Evolutionary conservation across 1,140 invertebrate species (phyloP), one percentile per base, ranked within the genome.

Genomic region (Pogonus chalceus): DNA sequence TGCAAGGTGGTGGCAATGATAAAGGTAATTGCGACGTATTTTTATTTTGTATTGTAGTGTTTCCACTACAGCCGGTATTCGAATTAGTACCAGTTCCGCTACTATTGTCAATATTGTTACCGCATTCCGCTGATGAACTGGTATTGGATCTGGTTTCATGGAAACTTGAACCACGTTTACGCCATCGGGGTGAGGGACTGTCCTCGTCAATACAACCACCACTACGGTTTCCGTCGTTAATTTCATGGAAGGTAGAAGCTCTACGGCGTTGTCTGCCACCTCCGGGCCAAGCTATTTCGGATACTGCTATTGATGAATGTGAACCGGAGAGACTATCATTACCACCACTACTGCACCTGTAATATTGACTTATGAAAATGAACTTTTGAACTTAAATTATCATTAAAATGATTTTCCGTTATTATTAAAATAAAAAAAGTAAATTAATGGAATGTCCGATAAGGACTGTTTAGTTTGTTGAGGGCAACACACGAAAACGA

Each of bases 1-100:
- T 86, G 65, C 85, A 89, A 0, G 84, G 82, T 1, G 83, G 82
- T 1, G 83, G 83, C 23, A 87, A 60, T 9, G 78, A 68, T 21
- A 82, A 60, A 3, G 49, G n/a, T 22, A 14, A 1, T n/a, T n/a
- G 2, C n/a, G n/a, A n/a, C n/a, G n/a, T n/a, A n/a, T n/a, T n/a
- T n/a, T n/a, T n/a, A n/a, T n/a, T n/a, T n/a, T n/a, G 2, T 46
- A 20, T 20, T 3, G 12, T 35, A 18, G 35, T 35, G 35, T 35
- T 31, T 16, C 51, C 49, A 21, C 31, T 52, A 4, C 46, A 39
- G 31, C 48, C 51, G 20, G 23, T 26, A 31, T 47, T 52, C 0
- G 35, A 31, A 4, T 4, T 31, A 4, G 26, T 31, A 14, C 14
- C 14, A 4, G 26, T 31, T 10, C 18, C 37, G 7, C 18, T 16